Evolutionary conservation across 1,140 invertebrate genomes (phyloP).

Genomic region (Matsumurasca onukii): DNA sequence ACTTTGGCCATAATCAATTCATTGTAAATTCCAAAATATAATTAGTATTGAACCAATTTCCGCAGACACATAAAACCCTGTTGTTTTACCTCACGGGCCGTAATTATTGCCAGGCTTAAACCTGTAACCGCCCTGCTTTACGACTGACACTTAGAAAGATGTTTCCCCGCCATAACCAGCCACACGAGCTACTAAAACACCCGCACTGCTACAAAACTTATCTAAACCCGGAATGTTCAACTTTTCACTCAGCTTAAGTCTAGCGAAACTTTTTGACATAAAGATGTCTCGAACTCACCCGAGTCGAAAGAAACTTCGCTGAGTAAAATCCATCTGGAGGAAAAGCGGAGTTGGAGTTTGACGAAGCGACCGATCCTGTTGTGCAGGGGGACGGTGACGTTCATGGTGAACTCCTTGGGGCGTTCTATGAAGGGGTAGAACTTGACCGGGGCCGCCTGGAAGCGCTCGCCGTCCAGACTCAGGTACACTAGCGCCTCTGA

Average conservation of each 20-base stretch:
- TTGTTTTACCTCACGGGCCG: too few species aligned
- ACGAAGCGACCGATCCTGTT: constrained; percentile 74
- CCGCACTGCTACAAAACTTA: too few species aligned
- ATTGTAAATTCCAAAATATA: too few species aligned
- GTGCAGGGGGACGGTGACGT: constrained; percentile 71
- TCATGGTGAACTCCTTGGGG: constrained; percentile 46
- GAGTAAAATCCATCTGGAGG: constrained; percentile 84
- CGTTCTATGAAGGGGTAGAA: constrained; percentile 49
- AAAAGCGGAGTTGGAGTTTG: constrained; percentile 75
- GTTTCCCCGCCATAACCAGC: too few species aligned
- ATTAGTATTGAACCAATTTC: too few species aligned
- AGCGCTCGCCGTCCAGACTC: constrained; percentile 74
- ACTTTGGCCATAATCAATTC: too few species aligned
- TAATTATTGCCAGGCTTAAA: too few species aligned
- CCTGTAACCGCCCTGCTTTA: too few species aligned
- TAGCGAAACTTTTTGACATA: constrained; percentile 12
- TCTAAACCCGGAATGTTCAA: constrained; percentile 12
- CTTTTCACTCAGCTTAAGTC: constrained; percentile 14
- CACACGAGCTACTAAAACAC: too few species aligned
- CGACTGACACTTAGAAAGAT: too few species aligned
- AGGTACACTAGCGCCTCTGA: constrained; percentile 70
- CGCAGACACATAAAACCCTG: too few species aligned
- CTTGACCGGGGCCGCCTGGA: constrained; percentile 56
- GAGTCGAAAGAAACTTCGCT: constrained; percentile 83
- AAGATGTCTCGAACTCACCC: constrained; percentile 53